Conservation (phyloP, 2,797 vertebrate species). For the Prionace glauca region DNA sequence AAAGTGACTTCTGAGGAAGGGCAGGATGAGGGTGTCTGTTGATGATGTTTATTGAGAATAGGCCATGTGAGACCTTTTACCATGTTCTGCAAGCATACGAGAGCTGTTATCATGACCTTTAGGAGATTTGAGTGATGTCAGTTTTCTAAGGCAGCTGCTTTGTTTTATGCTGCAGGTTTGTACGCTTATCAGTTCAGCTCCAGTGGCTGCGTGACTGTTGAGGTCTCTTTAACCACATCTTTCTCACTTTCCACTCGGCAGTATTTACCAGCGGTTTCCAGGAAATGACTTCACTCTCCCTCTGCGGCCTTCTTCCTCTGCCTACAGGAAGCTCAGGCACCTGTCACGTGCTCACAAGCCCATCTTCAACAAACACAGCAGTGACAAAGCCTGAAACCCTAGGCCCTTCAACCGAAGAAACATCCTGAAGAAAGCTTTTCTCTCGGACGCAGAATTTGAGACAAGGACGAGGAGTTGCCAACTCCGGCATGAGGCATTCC, state of each 20-base stretch:
- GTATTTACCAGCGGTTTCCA: neutral
- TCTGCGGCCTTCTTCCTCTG: neutral
- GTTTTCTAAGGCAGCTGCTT: neutral
- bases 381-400: neutral
- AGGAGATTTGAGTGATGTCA: neutral
- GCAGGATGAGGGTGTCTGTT: too few species aligned
- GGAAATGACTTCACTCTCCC: constrained; percentile 7
- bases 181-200: neutral
- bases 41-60: neutral
- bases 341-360: neutral
- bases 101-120: neutral
- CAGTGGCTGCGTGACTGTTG: neutral
- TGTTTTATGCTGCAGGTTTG: neutral
- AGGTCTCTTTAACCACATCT: neutral
- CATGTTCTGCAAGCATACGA: neutral
- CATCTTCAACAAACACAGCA: neutral
- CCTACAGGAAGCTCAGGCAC: neutral
- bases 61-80: too few species aligned
- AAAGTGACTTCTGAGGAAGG: too few species aligned
- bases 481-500: neutral
- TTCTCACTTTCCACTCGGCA: constrained; percentile 25
- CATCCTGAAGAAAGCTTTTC: too few species aligned
- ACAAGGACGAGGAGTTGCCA: neutral
- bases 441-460: neutral
- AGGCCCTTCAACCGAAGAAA: neutral